Percentiles rank a stretch among this genome's conserved stretches.
These are phyloP conservation scores for Vireo griseus DNA, from an alignment of 2,797 vertebrate genomes.

Conservation along the genomic window DNA sequence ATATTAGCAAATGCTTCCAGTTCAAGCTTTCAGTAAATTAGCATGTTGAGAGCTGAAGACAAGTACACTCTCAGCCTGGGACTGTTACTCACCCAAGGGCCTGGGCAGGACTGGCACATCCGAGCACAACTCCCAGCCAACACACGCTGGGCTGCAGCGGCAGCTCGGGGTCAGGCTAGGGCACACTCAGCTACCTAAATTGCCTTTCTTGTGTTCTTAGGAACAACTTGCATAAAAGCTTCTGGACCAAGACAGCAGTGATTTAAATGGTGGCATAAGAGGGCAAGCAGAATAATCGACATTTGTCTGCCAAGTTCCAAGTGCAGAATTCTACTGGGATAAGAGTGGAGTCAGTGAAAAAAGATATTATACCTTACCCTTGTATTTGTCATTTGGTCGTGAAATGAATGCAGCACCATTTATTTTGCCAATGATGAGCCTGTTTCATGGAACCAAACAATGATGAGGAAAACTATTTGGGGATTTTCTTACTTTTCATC, in stretches of 20 bases:
- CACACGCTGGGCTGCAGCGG: fast-evolving
- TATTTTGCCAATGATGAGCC: not conserved
- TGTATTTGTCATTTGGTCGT: not conserved
- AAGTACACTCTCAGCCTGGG: not conserved
- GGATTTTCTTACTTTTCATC: not conserved
- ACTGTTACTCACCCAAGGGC: not conserved
- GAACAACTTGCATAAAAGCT: not conserved
- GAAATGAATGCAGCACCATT: not conserved
- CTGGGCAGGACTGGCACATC: not conserved
- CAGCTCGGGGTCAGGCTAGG: not conserved
- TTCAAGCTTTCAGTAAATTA: not conserved
- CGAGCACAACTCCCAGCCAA: not conserved
- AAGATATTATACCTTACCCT: not conserved
- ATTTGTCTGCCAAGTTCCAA: not conserved
- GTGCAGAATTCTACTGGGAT: not conserved
- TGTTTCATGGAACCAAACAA: not conserved
- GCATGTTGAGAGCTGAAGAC: not conserved
- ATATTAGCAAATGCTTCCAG: not conserved
- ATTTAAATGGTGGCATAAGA: not conserved
- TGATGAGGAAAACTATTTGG: not conserved
- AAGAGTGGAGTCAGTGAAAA: not conserved
- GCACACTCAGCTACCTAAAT: not conserved
- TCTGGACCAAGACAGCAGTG: not conserved
- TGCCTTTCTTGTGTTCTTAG: not conserved
- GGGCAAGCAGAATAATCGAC: not conserved